Percentiles rank a stretch among this genome's conserved stretches.
These are phyloP conservation scores for Drosophila subquinaria DNA, from an alignment of 2,888 invertebrate species.

Conservation along the genomic window DNA sequence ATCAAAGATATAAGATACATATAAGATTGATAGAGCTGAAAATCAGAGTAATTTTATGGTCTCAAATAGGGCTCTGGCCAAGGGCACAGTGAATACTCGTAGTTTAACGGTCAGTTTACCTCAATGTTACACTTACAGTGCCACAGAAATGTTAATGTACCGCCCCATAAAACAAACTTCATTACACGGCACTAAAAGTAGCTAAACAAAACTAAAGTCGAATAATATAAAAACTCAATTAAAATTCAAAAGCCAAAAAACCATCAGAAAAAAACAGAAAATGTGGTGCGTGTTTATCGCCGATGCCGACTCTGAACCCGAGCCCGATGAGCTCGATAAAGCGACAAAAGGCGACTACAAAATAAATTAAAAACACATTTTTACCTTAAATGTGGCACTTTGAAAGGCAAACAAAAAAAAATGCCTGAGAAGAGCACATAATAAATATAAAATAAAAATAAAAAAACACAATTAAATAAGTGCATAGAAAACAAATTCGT, in stretches of 20 bases:
- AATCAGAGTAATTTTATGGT: not conserved
- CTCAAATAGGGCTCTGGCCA: not conserved
- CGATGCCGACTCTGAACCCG: slow-evolving; percentile 45
- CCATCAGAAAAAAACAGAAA: slow-evolving; percentile 10
- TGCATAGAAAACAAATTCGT: slow-evolving; percentile 72
- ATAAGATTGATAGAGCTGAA: not conserved
- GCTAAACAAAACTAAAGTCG: slow-evolving; percentile 52
- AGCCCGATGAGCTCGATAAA: slow-evolving; percentile 70
- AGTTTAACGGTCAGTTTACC: slow-evolving; percentile 40
- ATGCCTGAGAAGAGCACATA: slow-evolving; percentile 70
- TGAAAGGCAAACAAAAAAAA: slow-evolving; percentile 49
- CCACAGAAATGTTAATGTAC: slow-evolving; percentile 54
- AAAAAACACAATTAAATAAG: slow-evolving; percentile 76
- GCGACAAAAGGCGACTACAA: slow-evolving; percentile 67
- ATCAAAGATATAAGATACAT: not conserved
- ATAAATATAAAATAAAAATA: slow-evolving; percentile 72
- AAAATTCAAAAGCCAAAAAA: slow-evolving; percentile 72
- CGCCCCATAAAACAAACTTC: slow-evolving; percentile 68
- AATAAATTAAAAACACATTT: slow-evolving; percentile 84
- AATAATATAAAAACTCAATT: slow-evolving; percentile 62
- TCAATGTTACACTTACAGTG: slow-evolving; percentile 30
- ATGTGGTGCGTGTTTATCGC: slow-evolving; percentile 77
- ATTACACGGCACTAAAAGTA: slow-evolving; percentile 74
- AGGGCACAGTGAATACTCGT: slow-evolving; percentile 28
- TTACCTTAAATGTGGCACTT: slow-evolving; percentile 79